Evolutionary conservation across 2,888 invertebrate genomes (phyloP).

Genomic region (Teleogryllus oceanicus): DNA sequence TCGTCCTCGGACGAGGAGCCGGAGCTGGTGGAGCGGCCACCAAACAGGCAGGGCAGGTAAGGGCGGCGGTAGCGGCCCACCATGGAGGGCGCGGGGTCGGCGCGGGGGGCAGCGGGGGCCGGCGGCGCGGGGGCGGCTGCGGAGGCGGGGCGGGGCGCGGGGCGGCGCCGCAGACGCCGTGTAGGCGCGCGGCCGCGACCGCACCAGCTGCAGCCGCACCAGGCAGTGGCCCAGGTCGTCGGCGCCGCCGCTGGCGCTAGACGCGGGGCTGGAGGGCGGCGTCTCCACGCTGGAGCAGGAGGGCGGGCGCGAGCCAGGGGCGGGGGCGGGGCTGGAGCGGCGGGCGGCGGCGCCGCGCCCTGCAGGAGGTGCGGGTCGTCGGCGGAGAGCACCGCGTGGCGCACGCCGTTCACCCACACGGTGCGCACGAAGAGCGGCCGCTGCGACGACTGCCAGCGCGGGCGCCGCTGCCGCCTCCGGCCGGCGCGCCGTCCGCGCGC

Average conservation of each 20-base stretch:
- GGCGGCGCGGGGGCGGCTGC: background rate
- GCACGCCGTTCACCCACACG: constrained; percentile 68
- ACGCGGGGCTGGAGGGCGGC: constrained; percentile 24
- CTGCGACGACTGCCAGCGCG: constrained; percentile 57
- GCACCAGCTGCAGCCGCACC: constrained; percentile 25
- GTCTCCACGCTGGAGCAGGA: constrained; percentile 19
- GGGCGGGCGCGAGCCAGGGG: constrained; percentile 59
- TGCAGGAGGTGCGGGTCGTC: constrained; percentile 56
- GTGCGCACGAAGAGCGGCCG: constrained; percentile 56
- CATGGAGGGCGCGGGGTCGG: constrained; percentile 23
- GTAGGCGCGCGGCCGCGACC: constrained; percentile 28
- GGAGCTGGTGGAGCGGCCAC: constrained; percentile 23
- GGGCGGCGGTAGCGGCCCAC: constrained; percentile 32
- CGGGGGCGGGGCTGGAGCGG: constrained; percentile 55
- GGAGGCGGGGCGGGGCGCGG: constrained; percentile 21
- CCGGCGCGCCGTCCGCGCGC: background rate
- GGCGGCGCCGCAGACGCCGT: background rate
- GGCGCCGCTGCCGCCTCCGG: constrained; percentile 44
- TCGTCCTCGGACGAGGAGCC: constrained; percentile 26
- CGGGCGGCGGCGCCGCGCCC: constrained; percentile 25
- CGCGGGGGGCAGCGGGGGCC: constrained; percentile 24
- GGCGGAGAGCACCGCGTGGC: constrained; percentile 64
- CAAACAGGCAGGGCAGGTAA: constrained; percentile 28
- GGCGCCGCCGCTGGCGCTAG: background rate
- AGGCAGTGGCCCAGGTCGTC: constrained; percentile 23